Evolutionary conservation across 2,113 vertebrate species (phyloP), one percentile per base, ranked within the genome.

Genomic region (Danionella cerebrum): DNA sequence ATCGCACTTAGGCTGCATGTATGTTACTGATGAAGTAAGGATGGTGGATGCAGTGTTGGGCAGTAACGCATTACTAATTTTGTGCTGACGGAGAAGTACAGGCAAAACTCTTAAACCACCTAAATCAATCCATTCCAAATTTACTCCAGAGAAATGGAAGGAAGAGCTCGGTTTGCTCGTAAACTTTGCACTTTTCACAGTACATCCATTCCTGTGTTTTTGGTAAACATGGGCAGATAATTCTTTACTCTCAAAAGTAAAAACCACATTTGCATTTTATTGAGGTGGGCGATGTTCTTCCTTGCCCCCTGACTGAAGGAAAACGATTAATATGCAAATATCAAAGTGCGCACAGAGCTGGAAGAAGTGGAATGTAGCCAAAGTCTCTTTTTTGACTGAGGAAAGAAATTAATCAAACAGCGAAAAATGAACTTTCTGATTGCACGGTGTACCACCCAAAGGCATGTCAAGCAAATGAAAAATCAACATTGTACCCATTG

Each of bases 341-440:
- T 82, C 38, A 58, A 86, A 89, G 87, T 83, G 27, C 80, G 85
- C 86, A 84, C 84, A 85, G 81, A 84, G 87, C 89, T 89, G 88
- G 77, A 79, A 92, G 91, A 90, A 83, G 57, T 88, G 86, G 84
- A 89, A 67, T 85, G 89, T 89, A 90, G 90, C 90, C 87, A 85
- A 83, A 83, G 88, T 88, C 87, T 88, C 87, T 22, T 63, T 67
- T 69, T 41, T 69, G 10, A 44, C 29, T 85, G 87, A 88, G 88
- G 87, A 88, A 85, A 39, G 85, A 90, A 92, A 92, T 91, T 92
- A 92, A 92, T 92, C 88, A 91, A 91, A 90, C 87, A 80, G 83
- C 83, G 84, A 85, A 89, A 89, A 78, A 90, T 89, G 80, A 84
- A 78, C 87, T 87, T 62, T 88, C 83, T 85, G 85, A 88, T 86